A percentile compares a stretch with the other conserved stretches of the same genome.
phyloP scores from a whole-genome alignment of 2,888 invertebrate genomes.

The Lordiphosa fenestrarum region DNA sequence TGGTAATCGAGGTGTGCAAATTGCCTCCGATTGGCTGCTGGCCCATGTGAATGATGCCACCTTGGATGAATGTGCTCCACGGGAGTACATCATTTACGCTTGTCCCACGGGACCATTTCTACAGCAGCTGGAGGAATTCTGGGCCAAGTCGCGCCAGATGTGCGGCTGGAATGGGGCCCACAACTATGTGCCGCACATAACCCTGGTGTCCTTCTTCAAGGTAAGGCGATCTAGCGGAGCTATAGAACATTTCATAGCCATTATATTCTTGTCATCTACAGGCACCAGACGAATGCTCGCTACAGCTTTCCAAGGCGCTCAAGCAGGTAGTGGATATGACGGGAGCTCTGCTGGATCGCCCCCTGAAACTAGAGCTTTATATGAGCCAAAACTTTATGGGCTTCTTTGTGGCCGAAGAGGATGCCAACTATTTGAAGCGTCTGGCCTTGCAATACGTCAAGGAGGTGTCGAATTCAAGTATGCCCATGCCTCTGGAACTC shows the following conservation, averaged over 20 bases:
- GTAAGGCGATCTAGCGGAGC: conserved; percentile 79
- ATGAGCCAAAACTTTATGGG: conserved; percentile 95
- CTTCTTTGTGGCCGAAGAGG: conserved; percentile 90
- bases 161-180: conserved; percentile 95
- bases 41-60: conserved; percentile 93
- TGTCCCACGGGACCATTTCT: conserved; percentile 88
- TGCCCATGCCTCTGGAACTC: conserved; percentile 76
- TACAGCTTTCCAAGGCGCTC: conserved; percentile 86
- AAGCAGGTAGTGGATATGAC: conserved; percentile 88
- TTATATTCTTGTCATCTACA: conserved; percentile 64
- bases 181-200: conserved; percentile 94
- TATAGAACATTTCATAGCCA: background rate
- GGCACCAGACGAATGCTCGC: conserved; percentile 89
- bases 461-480: conserved; percentile 88
- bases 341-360: conserved; percentile 84
- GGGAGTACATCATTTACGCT: conserved; percentile 93
- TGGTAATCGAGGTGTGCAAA: conserved; percentile 91
- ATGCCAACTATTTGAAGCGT: conserved; percentile 89
- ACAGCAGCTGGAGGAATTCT: conserved; percentile 86
- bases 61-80: conserved; percentile 87
- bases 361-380: conserved; percentile 89
- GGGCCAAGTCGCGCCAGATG: conserved; percentile 87
- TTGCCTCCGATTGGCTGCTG: conserved; percentile 94
- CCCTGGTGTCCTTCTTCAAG: conserved; percentile 93
- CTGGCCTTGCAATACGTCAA: conserved; percentile 90